Conservation (phyloP, 1,140 invertebrate species). For the Batillaria attramentaria region DNA sequence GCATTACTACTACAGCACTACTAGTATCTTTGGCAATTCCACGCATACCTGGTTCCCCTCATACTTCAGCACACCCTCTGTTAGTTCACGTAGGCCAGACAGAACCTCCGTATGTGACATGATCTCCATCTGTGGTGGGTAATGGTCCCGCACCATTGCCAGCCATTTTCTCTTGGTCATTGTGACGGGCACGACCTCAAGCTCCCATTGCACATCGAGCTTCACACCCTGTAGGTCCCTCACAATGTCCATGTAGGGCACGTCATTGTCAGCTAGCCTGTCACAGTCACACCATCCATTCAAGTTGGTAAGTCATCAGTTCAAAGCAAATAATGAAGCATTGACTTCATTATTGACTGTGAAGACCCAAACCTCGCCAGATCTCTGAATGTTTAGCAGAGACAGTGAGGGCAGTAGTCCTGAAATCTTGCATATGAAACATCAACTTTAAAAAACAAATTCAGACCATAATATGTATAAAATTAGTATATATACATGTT, state of each 20-base stretch:
- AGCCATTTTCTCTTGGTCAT: slow-evolving; percentile 68
- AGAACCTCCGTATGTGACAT: slow-evolving; percentile 61
- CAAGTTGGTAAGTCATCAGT: too few relatives aligned
- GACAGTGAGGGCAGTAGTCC: too few relatives aligned
- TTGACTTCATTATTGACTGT: too few relatives aligned
- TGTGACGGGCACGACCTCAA: slow-evolving; percentile 64
- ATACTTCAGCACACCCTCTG: slow-evolving; percentile 69
- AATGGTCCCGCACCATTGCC: slow-evolving; percentile 65
- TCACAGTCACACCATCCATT: too few relatives aligned
- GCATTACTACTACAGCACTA: too few relatives aligned
- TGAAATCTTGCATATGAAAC: too few relatives aligned
- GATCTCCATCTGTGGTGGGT: slow-evolving; percentile 65
- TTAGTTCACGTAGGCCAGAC: slow-evolving; percentile 64
- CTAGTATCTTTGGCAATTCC: not conserved
- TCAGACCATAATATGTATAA: too few relatives aligned
- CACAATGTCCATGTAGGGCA: slow-evolving; percentile 62
- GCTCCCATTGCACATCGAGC: slow-evolving; percentile 67
- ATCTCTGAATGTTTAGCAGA: too few relatives aligned
- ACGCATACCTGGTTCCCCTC: slow-evolving; percentile 52
- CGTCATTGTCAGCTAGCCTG: slow-evolving; percentile 60
- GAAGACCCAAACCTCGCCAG: too few relatives aligned
- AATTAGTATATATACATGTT: too few relatives aligned
- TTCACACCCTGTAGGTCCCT: slow-evolving; percentile 58
- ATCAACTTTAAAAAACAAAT: too few relatives aligned
- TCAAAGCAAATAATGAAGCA: too few relatives aligned